Evolutionary conservation across 2,113 vertebrate genomes (phyloP), one percentile per base, ranked within the genome.

Genomic region (Dromaius novaehollandiae): DNA sequence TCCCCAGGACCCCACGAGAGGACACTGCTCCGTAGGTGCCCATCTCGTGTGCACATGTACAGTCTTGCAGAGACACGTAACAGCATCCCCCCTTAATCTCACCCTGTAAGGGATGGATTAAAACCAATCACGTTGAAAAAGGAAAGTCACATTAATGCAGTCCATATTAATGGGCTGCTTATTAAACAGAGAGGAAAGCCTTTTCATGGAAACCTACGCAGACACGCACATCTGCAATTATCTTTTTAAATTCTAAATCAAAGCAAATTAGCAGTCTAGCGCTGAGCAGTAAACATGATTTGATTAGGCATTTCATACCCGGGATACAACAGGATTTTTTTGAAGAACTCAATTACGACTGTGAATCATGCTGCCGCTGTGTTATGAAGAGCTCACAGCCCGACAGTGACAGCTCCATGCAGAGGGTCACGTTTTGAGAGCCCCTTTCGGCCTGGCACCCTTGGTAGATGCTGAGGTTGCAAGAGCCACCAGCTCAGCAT

Each of bases 221-320:
- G 71, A 82, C 1, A 18, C 70, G 61, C 44, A 30, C 81, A 91
- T 79, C 84, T 1, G 0, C 95, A 97, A 95, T 97, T 95, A 96
- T 86, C 96, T 88, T 89, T 88, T 93, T 56, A 93, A 88, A 95
- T 91, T 89, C 82, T 83, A 93, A 96, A 97, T 96, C 89, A 97
- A 88, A 95, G 92, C 91, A 93, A 97, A 97, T 95, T 89, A 97
- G 84, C 89, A 97, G 89, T 1, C 58, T 93, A 74, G 84, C 0
- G 0, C 63, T 0, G 0, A 94, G 94, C 87, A 93, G 88, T 93
- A 97, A 97, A 96, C 87, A 95, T 74, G 75, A 96, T 96, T 91
- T 97, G 89, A 96, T 97, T 95, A 96, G 50, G 24, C 90, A 46
- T 89, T 94, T 94, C 93, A 81, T 68, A 83, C 28, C 40, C 93